Percentiles rank a stretch among this genome's conserved stretches.
Evolutionary conservation across 1,140 invertebrate species (phyloP).

Genomic region (Lepidurus packardi): DNA sequence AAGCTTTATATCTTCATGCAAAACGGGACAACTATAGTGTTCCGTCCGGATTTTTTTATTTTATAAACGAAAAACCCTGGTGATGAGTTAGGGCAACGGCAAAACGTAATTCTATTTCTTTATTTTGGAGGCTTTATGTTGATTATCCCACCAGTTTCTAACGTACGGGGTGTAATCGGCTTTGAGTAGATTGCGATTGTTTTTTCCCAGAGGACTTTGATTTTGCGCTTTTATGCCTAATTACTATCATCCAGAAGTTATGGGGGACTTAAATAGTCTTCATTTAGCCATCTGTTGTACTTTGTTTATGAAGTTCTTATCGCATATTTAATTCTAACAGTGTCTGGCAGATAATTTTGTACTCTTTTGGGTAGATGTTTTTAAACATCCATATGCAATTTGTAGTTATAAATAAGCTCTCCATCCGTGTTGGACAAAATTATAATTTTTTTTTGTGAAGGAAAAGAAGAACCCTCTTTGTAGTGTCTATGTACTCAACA

Average conservation of each 20-base stretch:
- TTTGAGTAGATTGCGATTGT: not conserved
- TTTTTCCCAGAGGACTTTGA: not conserved
- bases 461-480: not conserved
- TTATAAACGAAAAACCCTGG: not conserved
- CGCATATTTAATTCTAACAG: conserved; percentile 1
- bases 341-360: not conserved
- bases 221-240: not conserved
- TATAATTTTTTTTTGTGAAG: not conserved
- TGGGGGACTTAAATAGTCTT: not conserved
- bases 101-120: not conserved
- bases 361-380: not conserved
- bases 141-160: not conserved
- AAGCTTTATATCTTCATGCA: not conserved
- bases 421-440: conserved; percentile 12
- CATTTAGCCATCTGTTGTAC: not conserved
- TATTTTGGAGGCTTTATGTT: not conserved
- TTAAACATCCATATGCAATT: conserved; percentile 5
- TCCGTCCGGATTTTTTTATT: conserved; percentile 1
- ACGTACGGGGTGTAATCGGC: not conserved
- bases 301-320: not conserved
- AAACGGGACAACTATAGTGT: conserved; percentile 6
- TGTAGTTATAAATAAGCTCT: conserved; percentile 4
- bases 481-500: conserved; percentile 15
- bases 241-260: not conserved
- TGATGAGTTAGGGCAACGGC: not conserved